Base-by-base conservation (phyloP, 2,888 invertebrate genomes). In the Strigamia transsilvanica region DNA sequence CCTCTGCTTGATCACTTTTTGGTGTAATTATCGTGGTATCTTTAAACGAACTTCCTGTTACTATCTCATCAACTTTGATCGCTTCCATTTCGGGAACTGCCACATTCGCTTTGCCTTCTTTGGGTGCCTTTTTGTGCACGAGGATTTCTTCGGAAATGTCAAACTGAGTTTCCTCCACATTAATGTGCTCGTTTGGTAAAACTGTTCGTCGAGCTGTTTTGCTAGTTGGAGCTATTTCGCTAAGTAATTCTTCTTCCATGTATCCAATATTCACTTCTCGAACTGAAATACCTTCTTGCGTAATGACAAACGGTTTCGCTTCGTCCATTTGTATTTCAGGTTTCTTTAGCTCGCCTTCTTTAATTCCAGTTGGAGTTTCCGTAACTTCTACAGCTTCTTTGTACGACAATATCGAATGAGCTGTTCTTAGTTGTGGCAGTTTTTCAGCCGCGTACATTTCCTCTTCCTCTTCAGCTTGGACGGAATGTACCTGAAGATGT, bases 351-450 rank as follows among this genome's bases (percentile, higher is more conserved):
- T 82, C 80, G 18, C 79, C 85, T 83, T 85, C 85, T 38, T 83
- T 84, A 18, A 73, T 77, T 41, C 84, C 86, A 42, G 90, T 86
- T 80, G 80, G 18, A 13, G 86, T 81, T 82, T 85, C 85, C 80
- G 84, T 90, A 83, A 88, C 86, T 85, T 89, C 87, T 27, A 86
- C 84, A 21, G 86, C 86, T 83, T 87, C 85, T 86, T 87, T 87
- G 1, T 85, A 83, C 66, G 87, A 86, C 86, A 90, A 86, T 12
- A 86, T 86, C 21, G 90, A 83, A 79, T 87, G 87, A n/a, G 90
- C 89, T 82, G 87, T 87, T 84, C 88, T 89, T 0, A 85, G 85
- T 81, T 88, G 87, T 12, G 89, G 85, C 83, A 51, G 6, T 27
- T 73, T 42, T 2, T 77, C 51, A n/a, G 56, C 56, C 38, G 21